Evolutionary conservation across 2,888 invertebrate genomes (phyloP).

Genomic region (Nezara viridula): DNA sequence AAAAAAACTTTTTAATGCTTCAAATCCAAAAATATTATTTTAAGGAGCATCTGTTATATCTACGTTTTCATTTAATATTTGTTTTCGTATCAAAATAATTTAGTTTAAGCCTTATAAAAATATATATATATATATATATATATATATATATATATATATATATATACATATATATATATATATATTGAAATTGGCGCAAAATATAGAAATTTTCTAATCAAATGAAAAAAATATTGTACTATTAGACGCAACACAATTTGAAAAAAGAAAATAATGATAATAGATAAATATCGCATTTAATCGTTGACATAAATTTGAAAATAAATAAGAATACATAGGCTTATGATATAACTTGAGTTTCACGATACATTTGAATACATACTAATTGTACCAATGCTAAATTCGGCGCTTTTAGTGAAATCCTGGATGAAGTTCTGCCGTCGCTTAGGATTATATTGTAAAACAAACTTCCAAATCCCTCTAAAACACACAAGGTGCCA

Average conservation of each 20-base stretch:
- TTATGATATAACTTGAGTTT: background rate
- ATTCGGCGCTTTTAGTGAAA: constrained; percentile 30
- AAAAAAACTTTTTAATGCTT: too few relatives aligned
- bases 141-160: too few relatives aligned
- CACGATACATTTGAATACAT: background rate
- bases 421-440: background rate
- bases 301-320: background rate
- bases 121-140: too few relatives aligned
- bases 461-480: constrained; percentile 19
- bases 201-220: background rate
- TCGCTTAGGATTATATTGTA: background rate
- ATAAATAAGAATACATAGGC: background rate
- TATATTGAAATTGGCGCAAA: background rate
- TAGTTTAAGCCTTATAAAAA: too few relatives aligned
- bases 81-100: too few relatives aligned
- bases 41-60: background rate
- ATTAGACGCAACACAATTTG: background rate
- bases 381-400: background rate
- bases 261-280: too few relatives aligned
- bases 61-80: background rate
- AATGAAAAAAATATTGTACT: background rate
- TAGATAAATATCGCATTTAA: background rate
- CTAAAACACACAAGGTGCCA: constrained; percentile 18
- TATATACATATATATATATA: too few relatives aligned
- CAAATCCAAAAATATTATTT: too few relatives aligned